Base-by-base conservation (phyloP, 53 echinoderm and acorn worm species). In the Arbacia lixula region DNA sequence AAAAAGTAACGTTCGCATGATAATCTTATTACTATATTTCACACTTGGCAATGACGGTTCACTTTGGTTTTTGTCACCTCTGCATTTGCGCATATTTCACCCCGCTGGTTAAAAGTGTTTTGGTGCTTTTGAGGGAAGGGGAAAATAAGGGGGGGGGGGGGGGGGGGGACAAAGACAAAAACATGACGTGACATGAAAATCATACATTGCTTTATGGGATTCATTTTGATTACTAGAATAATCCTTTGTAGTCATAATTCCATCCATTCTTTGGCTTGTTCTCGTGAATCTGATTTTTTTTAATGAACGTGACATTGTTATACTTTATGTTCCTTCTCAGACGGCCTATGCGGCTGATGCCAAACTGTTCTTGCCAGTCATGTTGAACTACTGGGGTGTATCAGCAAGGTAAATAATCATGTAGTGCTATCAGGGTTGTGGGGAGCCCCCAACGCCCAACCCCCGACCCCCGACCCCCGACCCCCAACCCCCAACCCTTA, bases 381-480 rank as follows among this genome's bases (percentile, higher is more conserved):
- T 68, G 68, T 11, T 54, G 6, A 68, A 84, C n/a, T 66, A 66
- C 27, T 55, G 68, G 84, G 84, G 84, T 19, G 55, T 84, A 2
- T 84, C 84, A 53, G 67, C 68, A 16, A 84, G 66, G 84, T 84
- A 84, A 36, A n/a, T n/a, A n/a, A n/a, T n/a, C n/a, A n/a, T n/a
- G n/a, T n/a, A n/a, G n/a, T n/a, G n/a, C n/a, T n/a, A n/a, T n/a
- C n/a, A n/a, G n/a, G n/a, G n/a, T n/a, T n/a, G n/a, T n/a, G n/a
- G n/a, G n/a, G n/a, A n/a, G n/a, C 20, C 8, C 3, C 12, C 3
- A 57, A 10, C 12, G 57, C 1, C 60, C 29, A 2, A 25, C 26
- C 57, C 57, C 25, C 60, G 26, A 11, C 27, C 27, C 12, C 27
- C 30, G 11, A 12, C 27, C 30, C 16, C 31, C 28, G 2, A 12